Conservation (phyloP, 2,113 vertebrate species). For the Dasypus novemcinctus region DNA sequence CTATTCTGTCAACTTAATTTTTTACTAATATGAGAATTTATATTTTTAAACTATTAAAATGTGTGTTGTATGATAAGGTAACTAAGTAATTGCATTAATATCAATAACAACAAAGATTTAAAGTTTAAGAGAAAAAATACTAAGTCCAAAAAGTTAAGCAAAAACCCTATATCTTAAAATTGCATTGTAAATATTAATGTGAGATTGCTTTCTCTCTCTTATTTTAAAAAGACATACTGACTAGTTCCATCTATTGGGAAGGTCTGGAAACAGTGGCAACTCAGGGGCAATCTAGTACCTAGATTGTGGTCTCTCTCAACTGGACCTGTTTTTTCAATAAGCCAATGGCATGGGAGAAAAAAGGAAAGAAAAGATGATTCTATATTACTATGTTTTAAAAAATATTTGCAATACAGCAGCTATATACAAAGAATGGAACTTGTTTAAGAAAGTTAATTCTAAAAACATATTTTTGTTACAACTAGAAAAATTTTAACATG, state of each 20-base stretch:
- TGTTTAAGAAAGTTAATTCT: not conserved
- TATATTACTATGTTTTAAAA: not conserved
- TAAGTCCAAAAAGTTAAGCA: not conserved
- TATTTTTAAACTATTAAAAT: not conserved
- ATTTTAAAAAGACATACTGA: not conserved
- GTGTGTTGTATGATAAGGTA: not conserved
- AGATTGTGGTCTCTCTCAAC: not conserved
- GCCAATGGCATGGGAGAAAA: not conserved
- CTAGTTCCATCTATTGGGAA: not conserved
- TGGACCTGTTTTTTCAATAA: not conserved
- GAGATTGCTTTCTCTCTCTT: not conserved
- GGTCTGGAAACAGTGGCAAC: not conserved
- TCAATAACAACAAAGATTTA: not conserved
- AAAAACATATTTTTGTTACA: slow-evolving; percentile 25
- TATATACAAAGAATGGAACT: not conserved
- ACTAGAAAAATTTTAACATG: not conserved
- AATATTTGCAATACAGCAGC: not conserved
- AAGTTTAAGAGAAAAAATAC: not conserved
- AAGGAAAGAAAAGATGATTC: not conserved
- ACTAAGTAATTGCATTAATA: not conserved
- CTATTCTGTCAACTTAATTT: not conserved
- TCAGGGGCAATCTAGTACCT: not conserved
- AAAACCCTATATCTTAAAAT: not conserved
- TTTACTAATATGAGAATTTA: not conserved
- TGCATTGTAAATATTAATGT: slow-evolving; percentile 3